Conservation (phyloP, 2,113 vertebrate genomes). For the Eudyptes chrysolophus region DNA sequence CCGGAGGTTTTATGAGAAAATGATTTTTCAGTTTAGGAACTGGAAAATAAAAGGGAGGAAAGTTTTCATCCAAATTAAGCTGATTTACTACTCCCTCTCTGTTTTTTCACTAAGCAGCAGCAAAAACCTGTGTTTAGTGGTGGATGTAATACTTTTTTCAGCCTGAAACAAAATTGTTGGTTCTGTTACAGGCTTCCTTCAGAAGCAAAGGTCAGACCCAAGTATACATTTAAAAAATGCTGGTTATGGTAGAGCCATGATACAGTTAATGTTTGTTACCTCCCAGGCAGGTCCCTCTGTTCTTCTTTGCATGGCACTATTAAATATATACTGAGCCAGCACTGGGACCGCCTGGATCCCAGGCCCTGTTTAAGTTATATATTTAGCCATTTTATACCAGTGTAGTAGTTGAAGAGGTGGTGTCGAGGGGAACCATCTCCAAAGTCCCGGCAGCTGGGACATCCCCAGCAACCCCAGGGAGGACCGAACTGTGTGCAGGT, state of each 20-base stretch:
- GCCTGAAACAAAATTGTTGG: not conserved
- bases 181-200: not conserved
- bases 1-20: not conserved
- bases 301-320: not conserved
- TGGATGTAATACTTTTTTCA: not conserved
- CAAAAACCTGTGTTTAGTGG: not conserved
- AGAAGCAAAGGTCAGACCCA: not conserved
- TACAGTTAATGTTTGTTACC: not conserved
- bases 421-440: not conserved
- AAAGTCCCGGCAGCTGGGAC: not conserved
- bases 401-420: not conserved
- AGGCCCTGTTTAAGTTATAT: not conserved
- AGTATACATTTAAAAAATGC: not conserved
- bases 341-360: not conserved
- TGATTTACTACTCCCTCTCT: not conserved
- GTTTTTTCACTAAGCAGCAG: not conserved
- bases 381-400: not conserved
- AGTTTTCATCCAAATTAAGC: not conserved
- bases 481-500: not conserved
- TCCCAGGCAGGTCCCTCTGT: not conserved
- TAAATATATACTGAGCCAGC: not conserved
- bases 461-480: fast-evolving
- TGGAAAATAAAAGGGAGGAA: not conserved
- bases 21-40: not conserved
- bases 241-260: not conserved